phyloP scores from a whole-genome alignment of 2,888 invertebrate species.

The Cheilosia pagana region DNA sequence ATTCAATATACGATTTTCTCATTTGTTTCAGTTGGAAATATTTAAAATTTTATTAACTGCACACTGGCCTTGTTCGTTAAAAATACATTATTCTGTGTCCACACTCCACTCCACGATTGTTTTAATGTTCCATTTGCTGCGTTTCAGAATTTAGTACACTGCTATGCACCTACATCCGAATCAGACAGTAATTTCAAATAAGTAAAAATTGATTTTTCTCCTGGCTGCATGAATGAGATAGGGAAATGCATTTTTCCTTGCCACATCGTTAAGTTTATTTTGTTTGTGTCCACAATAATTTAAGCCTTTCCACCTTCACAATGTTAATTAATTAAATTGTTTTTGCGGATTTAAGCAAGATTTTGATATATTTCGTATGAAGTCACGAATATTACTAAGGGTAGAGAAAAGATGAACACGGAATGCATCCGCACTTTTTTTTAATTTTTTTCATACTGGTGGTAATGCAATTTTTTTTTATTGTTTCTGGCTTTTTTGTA shows the following conservation, averaged over 20 bases:
- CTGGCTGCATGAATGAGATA: slow-evolving; percentile 7
- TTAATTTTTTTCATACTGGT: slow-evolving; percentile 60
- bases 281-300: not conserved
- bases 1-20: slow-evolving; percentile 19
- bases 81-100: slow-evolving; percentile 14
- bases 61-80: slow-evolving; percentile 37
- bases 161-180: not conserved
- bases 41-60: slow-evolving; percentile 29
- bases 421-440: slow-evolving; percentile 72
- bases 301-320: slow-evolving; percentile 15
- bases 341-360: slow-evolving; percentile 6
- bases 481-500: slow-evolving; percentile 38
- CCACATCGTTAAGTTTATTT: not conserved
- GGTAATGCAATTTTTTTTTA: slow-evolving; percentile 67
- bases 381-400: slow-evolving; percentile 75
- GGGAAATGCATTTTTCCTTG: slow-evolving; percentile 2
- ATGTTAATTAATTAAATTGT: not conserved
- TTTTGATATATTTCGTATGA: slow-evolving; percentile 68
- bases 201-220: slow-evolving; percentile 5
- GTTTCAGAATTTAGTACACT: not conserved
- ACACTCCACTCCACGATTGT: slow-evolving; percentile 8
- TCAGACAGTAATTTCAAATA: not conserved
- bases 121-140: not conserved
- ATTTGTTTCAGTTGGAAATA: slow-evolving; percentile 17
- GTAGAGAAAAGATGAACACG: slow-evolving; percentile 75